These are phyloP conservation scores for Oncorhynchus kisutch DNA, from an alignment of 2,113 vertebrate genomes.

Conservation along the genomic window DNA sequence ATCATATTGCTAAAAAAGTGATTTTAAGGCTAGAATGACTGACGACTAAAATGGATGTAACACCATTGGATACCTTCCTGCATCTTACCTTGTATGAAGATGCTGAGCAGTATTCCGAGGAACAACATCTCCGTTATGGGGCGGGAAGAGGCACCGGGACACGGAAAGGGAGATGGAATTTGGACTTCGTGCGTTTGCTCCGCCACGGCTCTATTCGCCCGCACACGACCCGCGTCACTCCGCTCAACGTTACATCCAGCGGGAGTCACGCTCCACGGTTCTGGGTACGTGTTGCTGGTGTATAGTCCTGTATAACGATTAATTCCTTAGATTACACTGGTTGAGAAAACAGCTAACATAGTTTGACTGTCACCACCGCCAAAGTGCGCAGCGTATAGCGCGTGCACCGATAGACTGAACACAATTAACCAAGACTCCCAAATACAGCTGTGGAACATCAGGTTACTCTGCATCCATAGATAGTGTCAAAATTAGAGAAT, in stretches of 20 bases:
- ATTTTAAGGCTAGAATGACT: not conserved
- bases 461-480: not conserved
- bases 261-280: not conserved
- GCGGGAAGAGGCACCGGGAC: not conserved
- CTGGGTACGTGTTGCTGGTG: not conserved
- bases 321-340: not conserved
- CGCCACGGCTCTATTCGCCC: not conserved
- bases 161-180: not conserved
- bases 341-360: not conserved
- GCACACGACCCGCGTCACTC: not conserved
- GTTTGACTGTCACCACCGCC: not conserved
- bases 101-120: not conserved
- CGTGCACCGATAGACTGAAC: not conserved
- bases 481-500: not conserved
- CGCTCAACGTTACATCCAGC: not conserved
- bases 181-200: not conserved
- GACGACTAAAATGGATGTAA: not conserved
- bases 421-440: not conserved
- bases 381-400: not conserved
- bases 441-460: not conserved
- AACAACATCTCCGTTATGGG: constrained; percentile 1
- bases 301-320: not conserved
- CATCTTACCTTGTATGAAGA: constrained; percentile 2
- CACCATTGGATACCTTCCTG: not conserved
- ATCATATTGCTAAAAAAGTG: too few species aligned